Base-by-base conservation (phyloP, 2,797 vertebrate species). In the Xenops minutus region DNA sequence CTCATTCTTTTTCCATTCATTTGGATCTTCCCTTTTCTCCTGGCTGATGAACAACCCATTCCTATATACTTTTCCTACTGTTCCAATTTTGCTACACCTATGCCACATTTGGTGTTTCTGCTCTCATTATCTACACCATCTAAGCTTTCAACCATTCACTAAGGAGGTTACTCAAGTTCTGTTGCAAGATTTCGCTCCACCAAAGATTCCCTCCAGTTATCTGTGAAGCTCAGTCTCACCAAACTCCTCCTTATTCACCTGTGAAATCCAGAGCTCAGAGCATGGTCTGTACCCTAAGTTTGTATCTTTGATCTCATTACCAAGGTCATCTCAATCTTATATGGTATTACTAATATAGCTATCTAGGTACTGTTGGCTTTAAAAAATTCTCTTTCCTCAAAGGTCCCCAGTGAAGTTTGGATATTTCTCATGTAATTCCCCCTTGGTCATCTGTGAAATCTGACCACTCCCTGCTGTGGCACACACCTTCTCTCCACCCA, bases 11-110 rank as follows among this genome's bases (percentile, higher is more conserved):
- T n/a, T 27, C 21, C 43, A 39, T n/a, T 72, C 9, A 15, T 54
- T 64, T 48, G 32, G 15, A 62, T 56, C 52, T 72, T 20, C 26
- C 10, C n/a, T 62, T 49, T 34, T 52, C n/a, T 64, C 1, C 26
- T 6, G 6, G 0, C 2, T 3, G 23, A 59, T 7, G 9, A 52
- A 59, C 30, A 55, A 24, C 4, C 3, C 55, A 48, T 18, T 44
- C 11, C 37, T 44, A 37, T 8, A 11, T 14, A 13, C 17, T 59
- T 89, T 63, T 21, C 23, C 54, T 34, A 9, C 6, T 22, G 55
- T 83, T 37, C 41, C 23, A 34, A 24, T 74, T 74, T 68, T 67
- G 23, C 56, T 75, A 18, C 12, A 20, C 2, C 15, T 32, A 8
- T 22, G 22, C 12, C 30, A 49, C 0, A 0, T 76, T 41, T 32